phyloP scores from a whole-genome alignment of 2,113 vertebrate genomes.

The Rhinogobius similis region DNA sequence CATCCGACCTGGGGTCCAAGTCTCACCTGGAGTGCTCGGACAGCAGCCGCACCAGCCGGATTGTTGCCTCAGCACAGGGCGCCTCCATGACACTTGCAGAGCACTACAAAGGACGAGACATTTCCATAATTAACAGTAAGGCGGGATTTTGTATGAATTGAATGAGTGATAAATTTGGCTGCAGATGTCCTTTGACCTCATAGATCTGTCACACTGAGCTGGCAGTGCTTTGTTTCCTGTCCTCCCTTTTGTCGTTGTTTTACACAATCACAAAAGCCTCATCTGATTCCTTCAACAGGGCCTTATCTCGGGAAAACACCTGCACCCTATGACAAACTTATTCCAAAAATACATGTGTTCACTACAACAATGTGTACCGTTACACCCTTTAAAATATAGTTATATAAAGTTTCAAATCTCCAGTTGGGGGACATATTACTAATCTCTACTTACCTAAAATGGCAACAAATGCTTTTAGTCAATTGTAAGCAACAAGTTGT shows the following conservation, averaged over 20 bases:
- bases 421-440: too few relatives aligned
- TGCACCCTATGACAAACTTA: constrained; percentile 7
- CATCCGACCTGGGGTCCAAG: constrained; percentile 80
- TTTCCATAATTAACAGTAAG: constrained; percentile 92
- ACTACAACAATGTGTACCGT: not conserved
- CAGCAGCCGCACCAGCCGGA: constrained; percentile 88
- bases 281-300: constrained; percentile 23
- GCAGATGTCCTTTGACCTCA: constrained; percentile 26
- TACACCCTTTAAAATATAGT: not conserved
- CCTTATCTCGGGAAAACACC: constrained; percentile 68
- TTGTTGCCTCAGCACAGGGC: constrained; percentile 92
- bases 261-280: constrained; percentile 37
- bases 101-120: constrained; percentile 92
- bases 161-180: not conserved
- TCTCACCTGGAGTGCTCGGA: constrained; percentile 93
- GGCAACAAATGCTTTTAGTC: not conserved
- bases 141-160: not conserved
- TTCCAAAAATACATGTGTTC: not conserved
- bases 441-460: too few relatives aligned
- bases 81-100: constrained; percentile 87
- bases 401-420: not conserved
- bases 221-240: constrained; percentile 67
- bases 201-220: constrained; percentile 43
- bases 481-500: not conserved
- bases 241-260: constrained; percentile 59